Percentiles rank a stretch among this genome's conserved stretches.
phyloP scores from a whole-genome alignment of 2,797 vertebrate genomes.

The Jordanella pulchra region DNA sequence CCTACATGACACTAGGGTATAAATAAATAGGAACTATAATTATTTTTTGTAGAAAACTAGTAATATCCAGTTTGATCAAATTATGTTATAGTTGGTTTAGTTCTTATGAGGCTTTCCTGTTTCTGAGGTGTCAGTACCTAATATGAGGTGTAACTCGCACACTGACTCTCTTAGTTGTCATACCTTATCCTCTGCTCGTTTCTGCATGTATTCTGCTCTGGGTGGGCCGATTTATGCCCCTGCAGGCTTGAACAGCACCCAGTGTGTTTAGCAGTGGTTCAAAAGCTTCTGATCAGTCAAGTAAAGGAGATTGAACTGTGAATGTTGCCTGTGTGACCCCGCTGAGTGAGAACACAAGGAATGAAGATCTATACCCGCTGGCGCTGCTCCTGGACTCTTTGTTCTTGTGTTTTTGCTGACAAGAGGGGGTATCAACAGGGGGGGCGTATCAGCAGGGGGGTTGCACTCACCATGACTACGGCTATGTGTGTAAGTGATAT shows the following conservation, averaged over 20 bases:
- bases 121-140: background rate
- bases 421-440: constrained; percentile 56
- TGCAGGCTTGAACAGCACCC: constrained; percentile 49
- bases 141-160: background rate
- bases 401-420: constrained; percentile 74
- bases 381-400: constrained; percentile 71
- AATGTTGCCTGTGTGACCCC: constrained; percentile 71
- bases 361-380: constrained; percentile 76
- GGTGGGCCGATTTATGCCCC: constrained; percentile 41
- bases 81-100: background rate
- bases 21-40: background rate
- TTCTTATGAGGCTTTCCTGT: background rate
- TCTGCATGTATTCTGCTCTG: constrained; percentile 17
- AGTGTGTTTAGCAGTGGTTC: constrained; percentile 63
- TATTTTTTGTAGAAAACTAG: background rate
- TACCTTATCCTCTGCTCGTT: background rate
- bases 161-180: background rate
- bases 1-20: background rate
- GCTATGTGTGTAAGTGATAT: constrained; percentile 32
- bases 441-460: constrained; percentile 62
- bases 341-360: constrained; percentile 71
- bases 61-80: too few relatives aligned
- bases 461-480: constrained; percentile 65
- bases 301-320: constrained; percentile 69
- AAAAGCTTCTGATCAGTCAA: constrained; percentile 64